A percentile compares a stretch with the other conserved stretches of the same genome.
These are phyloP conservation scores for Ceratoteleas bidentatus DNA, from an alignment of 1,140 invertebrate genomes.

Conservation along the genomic window DNA sequence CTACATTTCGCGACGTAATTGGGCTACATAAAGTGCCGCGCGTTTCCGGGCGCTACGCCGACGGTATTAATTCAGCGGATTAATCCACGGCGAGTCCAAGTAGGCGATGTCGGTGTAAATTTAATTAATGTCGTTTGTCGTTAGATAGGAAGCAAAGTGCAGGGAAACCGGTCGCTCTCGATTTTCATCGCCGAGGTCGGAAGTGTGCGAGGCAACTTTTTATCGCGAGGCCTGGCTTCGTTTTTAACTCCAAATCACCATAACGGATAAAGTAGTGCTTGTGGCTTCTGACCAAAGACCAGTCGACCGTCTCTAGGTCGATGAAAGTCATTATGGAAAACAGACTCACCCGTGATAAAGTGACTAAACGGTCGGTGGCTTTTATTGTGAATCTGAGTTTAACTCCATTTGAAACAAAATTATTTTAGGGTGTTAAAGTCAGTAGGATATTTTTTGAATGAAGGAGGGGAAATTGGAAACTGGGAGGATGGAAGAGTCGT, in stretches of 20 bases:
- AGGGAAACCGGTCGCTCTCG: slow-evolving; percentile 66
- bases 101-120: slow-evolving; percentile 45
- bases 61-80: neutral
- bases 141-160: slow-evolving; percentile 19
- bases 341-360: slow-evolving; percentile 45
- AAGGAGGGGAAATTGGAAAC: too few species aligned
- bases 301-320: slow-evolving; percentile 61
- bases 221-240: slow-evolving; percentile 57
- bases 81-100: slow-evolving; percentile 24
- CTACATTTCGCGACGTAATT: neutral
- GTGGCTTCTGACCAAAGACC: slow-evolving; percentile 38
- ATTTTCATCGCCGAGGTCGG: slow-evolving; percentile 58
- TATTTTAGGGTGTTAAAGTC: too few species aligned
- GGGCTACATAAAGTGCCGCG: neutral
- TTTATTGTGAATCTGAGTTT: too few species aligned
- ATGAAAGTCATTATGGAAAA: slow-evolving; percentile 67
- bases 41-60: neutral
- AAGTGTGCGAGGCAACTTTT: slow-evolving; percentile 49
- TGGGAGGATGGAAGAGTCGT: too few species aligned
- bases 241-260: slow-evolving; percentile 65
- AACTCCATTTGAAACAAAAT: too few species aligned
- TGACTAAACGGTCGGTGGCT: too few species aligned
- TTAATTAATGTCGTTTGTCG: slow-evolving; percentile 42
- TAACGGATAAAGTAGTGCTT: slow-evolving; percentile 11
- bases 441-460: too few species aligned